Conservation (phyloP, 1,140 invertebrate genomes). For the Pemphigus obesinymphae region DNA sequence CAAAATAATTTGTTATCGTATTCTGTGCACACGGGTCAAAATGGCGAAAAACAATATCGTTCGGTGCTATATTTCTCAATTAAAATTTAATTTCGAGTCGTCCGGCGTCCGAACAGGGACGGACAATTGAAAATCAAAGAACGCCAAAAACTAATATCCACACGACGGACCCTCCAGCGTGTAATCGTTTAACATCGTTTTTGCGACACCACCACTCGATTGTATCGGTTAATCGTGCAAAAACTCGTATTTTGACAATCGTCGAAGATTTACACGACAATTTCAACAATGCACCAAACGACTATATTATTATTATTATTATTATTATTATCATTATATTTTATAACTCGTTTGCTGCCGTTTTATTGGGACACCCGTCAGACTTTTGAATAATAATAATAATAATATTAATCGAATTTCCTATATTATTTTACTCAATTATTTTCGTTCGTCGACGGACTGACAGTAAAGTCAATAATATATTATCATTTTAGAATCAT, state of each 20-base stretch:
- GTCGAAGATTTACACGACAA: neutral
- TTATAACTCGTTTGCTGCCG: neutral
- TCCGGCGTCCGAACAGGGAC: no score
- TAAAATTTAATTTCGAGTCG: neutral
- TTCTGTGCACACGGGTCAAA: no score
- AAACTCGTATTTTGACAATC: neutral
- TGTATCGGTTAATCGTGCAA: neutral
- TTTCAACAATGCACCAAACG: neutral
- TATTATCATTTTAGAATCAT: neutral
- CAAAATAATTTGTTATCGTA: no score
- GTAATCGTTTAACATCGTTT: neutral
- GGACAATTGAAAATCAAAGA: neutral
- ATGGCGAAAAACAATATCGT: neutral
- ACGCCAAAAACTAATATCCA: neutral
- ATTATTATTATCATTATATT: no score
- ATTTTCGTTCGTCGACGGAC: neutral
- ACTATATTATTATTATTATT: no score
- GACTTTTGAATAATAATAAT: conserved; percentile 1
- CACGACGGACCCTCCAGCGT: neutral
- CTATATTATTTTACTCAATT: neutral
- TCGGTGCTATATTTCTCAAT: neutral
- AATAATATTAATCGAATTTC: neutral
- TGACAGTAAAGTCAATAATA: neutral
- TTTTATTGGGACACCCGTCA: neutral
- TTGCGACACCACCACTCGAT: neutral